These are phyloP conservation scores for Scotopteryx bipunctaria DNA, from an alignment of 2,888 invertebrate genomes.

Conservation along the genomic window DNA sequence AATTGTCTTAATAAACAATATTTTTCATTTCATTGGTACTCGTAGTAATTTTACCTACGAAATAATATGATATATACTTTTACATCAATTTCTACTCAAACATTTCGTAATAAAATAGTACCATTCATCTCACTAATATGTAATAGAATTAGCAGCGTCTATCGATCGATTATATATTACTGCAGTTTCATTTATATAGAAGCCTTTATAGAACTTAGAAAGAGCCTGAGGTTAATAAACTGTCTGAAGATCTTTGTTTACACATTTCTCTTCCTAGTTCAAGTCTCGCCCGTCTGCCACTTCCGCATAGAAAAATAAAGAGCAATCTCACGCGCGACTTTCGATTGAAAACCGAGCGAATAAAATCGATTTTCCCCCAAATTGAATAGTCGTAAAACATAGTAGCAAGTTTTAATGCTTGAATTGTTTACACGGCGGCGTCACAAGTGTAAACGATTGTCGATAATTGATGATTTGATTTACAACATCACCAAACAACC, in stretches of 20 bases:
- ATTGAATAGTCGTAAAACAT: constrained; percentile 78
- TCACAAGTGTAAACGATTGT: constrained; percentile 81
- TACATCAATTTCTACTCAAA: too few relatives aligned
- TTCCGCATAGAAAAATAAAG: constrained; percentile 69
- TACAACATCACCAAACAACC: constrained; percentile 82
- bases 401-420: constrained; percentile 78
- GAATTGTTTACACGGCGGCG: constrained; percentile 81
- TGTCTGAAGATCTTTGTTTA: constrained; percentile 23
- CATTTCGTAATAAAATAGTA: too few relatives aligned
- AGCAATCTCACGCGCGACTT: constrained; percentile 62
- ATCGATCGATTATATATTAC: too few relatives aligned
- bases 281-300: constrained; percentile 70
- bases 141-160: too few relatives aligned
- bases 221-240: constrained; percentile 16
- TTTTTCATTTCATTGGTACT: too few relatives aligned
- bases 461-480: constrained; percentile 84
- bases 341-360: constrained; percentile 79
- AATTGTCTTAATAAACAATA: background rate
- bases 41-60: too few relatives aligned
- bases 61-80: too few relatives aligned
- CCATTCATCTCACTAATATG: too few relatives aligned
- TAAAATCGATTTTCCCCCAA: constrained; percentile 83
- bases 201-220: too few relatives aligned
- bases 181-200: too few relatives aligned
- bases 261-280: constrained; percentile 50